phyloP scores from a whole-genome alignment of 2,888 invertebrate genomes.

The Achlya flavicornis region DNA sequence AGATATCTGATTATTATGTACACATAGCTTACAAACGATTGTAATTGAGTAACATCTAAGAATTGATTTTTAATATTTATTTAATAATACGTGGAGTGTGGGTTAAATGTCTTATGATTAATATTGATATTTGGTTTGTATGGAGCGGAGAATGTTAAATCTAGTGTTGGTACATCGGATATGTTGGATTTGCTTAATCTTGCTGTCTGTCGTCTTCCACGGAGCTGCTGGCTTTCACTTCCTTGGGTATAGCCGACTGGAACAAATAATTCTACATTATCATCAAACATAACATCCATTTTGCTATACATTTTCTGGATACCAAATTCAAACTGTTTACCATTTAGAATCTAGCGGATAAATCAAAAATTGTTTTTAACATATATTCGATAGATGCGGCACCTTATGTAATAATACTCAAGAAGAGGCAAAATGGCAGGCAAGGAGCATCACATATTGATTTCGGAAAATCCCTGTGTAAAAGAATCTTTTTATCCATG shows the following conservation, averaged over 20 bases:
- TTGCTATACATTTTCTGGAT: too few relatives aligned
- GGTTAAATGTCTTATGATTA: constrained; percentile 28
- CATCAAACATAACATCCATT: too few relatives aligned
- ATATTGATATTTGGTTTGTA: constrained; percentile 42
- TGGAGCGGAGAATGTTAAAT: constrained; percentile 62
- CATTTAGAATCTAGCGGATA: too few relatives aligned
- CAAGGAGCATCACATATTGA: background rate
- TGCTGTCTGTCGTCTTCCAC: constrained; percentile 76
- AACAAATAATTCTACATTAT: constrained; percentile 35
- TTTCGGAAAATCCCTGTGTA: background rate
- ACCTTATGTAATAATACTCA: background rate
- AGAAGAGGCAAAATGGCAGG: background rate
- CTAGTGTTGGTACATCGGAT: constrained; percentile 51
- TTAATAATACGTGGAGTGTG: constrained; percentile 37
- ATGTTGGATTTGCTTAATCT: constrained; percentile 56
- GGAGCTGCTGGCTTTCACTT: constrained; percentile 72
- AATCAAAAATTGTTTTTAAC: too few relatives aligned
- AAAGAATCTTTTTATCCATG: constrained; percentile 6
- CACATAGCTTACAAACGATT: constrained; percentile 69
- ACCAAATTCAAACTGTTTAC: too few relatives aligned
- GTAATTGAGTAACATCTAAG: constrained; percentile 64
- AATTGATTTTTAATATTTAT: constrained; percentile 44
- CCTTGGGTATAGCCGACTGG: constrained; percentile 74
- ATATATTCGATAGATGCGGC: too few relatives aligned
- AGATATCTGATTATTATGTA: constrained; percentile 67